Evolutionary conservation across 2,888 invertebrate species (phyloP).

Genomic region (Sesia apiformis): DNA sequence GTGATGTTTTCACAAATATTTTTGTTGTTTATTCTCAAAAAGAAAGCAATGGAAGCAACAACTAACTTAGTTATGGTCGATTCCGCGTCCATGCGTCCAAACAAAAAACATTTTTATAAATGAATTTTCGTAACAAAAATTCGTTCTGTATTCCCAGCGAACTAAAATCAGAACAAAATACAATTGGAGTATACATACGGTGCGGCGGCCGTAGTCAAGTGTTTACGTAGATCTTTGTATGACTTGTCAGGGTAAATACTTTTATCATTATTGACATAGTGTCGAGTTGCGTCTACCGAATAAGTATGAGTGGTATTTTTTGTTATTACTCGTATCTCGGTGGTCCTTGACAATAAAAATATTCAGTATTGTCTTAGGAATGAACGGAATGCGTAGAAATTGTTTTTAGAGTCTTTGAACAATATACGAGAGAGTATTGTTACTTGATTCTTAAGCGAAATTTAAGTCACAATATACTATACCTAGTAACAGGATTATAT

Average conservation of each 20-base stretch:
- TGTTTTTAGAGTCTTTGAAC: not conserved
- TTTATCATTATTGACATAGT: slow-evolving; percentile 67
- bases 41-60: too few species aligned
- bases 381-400: slow-evolving; percentile 8
- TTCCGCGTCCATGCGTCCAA: too few species aligned
- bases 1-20: too few species aligned
- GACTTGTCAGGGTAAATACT: slow-evolving; percentile 62
- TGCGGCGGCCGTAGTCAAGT: slow-evolving; percentile 53
- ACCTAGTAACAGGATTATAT: too few species aligned
- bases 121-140: too few species aligned
- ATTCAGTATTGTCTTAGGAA: slow-evolving; percentile 35
- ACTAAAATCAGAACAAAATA: slow-evolving; percentile 10
- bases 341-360: slow-evolving; percentile 33
- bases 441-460: too few species aligned
- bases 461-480: too few species aligned
- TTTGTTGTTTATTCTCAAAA: too few species aligned
- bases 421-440: too few species aligned
- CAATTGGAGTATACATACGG: slow-evolving; percentile 33
- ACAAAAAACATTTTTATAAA: too few species aligned
- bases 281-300: slow-evolving; percentile 56
- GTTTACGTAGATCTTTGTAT: slow-evolving; percentile 65
- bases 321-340: slow-evolving; percentile 21
- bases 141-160: too few species aligned
- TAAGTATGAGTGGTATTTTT: slow-evolving; percentile 42
- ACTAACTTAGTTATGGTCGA: too few species aligned